Evolutionary conservation across 2,113 vertebrate genomes (phyloP).

Genomic region (Microtus ochrogaster): DNA sequence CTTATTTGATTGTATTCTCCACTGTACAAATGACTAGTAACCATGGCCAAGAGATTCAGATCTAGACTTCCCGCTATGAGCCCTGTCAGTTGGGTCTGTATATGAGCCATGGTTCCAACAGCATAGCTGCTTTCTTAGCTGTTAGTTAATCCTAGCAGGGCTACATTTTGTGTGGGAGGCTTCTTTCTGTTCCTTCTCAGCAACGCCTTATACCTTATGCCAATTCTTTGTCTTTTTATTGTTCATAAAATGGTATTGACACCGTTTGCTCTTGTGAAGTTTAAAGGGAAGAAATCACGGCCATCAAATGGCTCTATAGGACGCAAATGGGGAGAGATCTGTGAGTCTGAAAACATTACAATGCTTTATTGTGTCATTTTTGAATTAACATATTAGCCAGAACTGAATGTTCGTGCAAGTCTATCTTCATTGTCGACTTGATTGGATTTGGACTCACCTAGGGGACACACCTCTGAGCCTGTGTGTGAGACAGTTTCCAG

Average conservation of each 20-base stretch:
- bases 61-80: background rate
- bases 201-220: background rate
- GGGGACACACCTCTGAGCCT: background rate
- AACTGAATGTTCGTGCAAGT: background rate
- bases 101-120: background rate
- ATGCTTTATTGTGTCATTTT: background rate
- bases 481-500: background rate
- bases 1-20: background rate
- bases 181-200: background rate
- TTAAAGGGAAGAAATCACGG: background rate
- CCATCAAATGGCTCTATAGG: background rate
- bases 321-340: background rate
- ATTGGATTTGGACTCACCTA: background rate
- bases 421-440: background rate
- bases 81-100: background rate
- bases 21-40: background rate
- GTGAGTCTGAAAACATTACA: background rate
- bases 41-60: too few relatives aligned
- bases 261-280: background rate
- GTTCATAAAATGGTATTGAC: background rate
- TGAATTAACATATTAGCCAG: background rate
- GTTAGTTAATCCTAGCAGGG: background rate
- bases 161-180: background rate
- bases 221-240: background rate
- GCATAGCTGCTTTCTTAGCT: background rate